Evolutionary conservation across 2,113 vertebrate species (phyloP), one percentile per base, ranked within the genome.

Genomic region (Balaeniceps rex): DNA sequence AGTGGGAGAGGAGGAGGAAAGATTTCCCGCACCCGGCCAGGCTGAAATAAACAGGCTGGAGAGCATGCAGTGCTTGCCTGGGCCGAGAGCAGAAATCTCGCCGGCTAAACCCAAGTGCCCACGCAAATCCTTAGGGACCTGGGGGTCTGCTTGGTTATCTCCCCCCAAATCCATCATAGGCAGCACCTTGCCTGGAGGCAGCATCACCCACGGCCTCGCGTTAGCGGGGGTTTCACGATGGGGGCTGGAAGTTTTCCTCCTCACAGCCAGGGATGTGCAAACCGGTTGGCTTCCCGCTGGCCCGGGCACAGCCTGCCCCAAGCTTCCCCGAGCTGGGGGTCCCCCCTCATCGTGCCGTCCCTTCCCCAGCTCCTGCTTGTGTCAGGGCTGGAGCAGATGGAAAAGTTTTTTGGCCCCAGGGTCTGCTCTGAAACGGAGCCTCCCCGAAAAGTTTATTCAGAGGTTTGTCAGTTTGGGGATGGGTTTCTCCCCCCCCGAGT

Each of bases 221-320:
- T 63, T 33, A 33, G 31, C 0, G 0, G 7, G 28, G 40, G 7
- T 25, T 11, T 4, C 29, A 22, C 0, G 1, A 28, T 8, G 28
- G 57, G 74, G 17, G 19, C 29, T 87, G 82, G 55, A 70, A 23
- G 12, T 31, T 82, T 78, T 82, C 36, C 64, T 66, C 40, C 66
- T 36, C 4, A 0, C 23, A 57, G 65, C 11, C 78, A 78, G 57
- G n/a, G 64, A 49, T 57, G 70, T 68, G 29, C 29, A 66, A 57
- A 81, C 12, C 0, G 0, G 14, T 34, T 0, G 0, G 57, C 12
- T 86, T 12, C 42, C 52, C 10, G 0, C 51, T 24, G 9, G 1
- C 18, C 49, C 4, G 4, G 33, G 25, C 42, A 57, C 71, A 71
- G 26, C 36, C 23, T 6, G 12, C 4, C 47, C 57, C 40, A 2